Evolutionary conservation across 2,113 vertebrate genomes (phyloP).

Genomic region (Megaleporinus macrocephalus): DNA sequence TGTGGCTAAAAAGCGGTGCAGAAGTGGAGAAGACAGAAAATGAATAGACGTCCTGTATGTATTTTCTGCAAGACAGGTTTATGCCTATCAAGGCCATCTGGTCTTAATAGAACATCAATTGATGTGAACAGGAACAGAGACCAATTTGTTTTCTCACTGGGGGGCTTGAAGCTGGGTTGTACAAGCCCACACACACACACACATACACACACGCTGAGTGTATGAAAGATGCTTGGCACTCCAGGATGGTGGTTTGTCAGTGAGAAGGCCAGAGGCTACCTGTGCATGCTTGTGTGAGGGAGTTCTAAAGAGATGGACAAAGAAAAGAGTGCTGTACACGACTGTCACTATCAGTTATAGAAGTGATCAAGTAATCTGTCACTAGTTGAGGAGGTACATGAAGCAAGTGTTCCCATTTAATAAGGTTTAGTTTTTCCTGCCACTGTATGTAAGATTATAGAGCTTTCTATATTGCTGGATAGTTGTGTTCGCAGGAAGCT

Average conservation of each 20-base stretch:
- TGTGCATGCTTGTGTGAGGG: neutral
- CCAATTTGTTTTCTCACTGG: constrained; percentile 68
- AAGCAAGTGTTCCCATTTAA: no score
- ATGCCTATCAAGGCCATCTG: constrained; percentile 64
- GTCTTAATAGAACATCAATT: constrained; percentile 68
- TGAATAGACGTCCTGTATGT: constrained; percentile 59
- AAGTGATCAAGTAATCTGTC: no score
- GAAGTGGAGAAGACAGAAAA: constrained; percentile 51
- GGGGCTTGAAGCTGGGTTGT: constrained; percentile 52
- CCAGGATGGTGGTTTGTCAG: constrained; percentile 43
- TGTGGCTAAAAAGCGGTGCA: constrained; percentile 41
- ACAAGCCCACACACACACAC: constrained; percentile 29
- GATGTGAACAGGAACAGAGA: constrained; percentile 69
- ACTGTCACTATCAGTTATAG: no score
- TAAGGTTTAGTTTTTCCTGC: no score
- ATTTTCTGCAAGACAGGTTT: constrained; percentile 65
- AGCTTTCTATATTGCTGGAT: no score
- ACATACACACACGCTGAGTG: constrained; percentile 15
- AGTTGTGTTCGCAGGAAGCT: no score
- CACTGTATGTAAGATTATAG: no score
- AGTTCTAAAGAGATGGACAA: no score
- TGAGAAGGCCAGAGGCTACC: constrained; percentile 46
- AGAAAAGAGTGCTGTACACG: no score
- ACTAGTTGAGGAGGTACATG: no score
- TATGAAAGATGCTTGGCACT: constrained; percentile 32